Conservation (phyloP, 2,113 vertebrate genomes). For the Grus americana region DNA sequence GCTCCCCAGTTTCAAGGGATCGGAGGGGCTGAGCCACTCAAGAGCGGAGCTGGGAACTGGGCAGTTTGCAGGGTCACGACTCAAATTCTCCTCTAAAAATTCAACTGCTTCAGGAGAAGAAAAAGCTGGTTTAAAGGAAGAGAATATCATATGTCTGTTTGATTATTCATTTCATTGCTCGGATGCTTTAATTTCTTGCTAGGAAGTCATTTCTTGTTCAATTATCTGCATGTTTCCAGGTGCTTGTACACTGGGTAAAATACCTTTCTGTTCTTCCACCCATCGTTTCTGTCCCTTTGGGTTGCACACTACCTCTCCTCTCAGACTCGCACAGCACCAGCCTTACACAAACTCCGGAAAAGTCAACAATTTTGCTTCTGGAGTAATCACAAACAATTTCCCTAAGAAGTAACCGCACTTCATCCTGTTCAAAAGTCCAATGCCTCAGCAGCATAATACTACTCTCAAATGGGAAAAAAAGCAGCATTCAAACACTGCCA, state of each 20-base stretch:
- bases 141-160: not conserved
- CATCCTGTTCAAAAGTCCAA: not conserved
- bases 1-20: not conserved
- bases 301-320: not conserved
- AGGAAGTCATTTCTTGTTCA: not conserved
- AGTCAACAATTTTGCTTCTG: not conserved
- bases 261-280: not conserved
- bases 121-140: not conserved
- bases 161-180: not conserved
- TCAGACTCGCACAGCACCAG: not conserved
- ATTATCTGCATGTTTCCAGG: not conserved
- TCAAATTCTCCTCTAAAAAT: not conserved
- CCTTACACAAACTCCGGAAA: not conserved
- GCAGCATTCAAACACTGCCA: not conserved
- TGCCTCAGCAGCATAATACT: not conserved
- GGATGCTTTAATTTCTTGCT: slow-evolving; percentile 6
- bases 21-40: not conserved
- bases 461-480: not conserved
- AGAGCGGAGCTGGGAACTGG: not conserved
- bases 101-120: not conserved
- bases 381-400: not conserved
- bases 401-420: not conserved
- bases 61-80: not conserved
- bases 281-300: not conserved
- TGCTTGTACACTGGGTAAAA: not conserved